Conservation (phyloP, 2,113 vertebrate species). For the Dromiciops gliroides region DNA sequence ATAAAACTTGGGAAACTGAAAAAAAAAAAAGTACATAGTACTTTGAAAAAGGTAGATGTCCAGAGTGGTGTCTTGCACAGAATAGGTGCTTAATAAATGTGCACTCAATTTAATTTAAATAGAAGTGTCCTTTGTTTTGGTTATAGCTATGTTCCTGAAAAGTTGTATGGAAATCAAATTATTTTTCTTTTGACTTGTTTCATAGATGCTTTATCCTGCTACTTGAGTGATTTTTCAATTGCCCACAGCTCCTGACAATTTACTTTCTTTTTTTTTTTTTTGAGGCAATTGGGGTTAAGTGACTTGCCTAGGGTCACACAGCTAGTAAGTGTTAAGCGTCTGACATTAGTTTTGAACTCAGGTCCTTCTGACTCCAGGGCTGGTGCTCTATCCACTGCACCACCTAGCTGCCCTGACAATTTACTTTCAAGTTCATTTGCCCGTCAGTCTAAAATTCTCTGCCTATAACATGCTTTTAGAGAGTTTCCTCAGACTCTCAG, state of each 20-base stretch:
- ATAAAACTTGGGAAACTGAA: too few species aligned
- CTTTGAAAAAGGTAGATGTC: background rate
- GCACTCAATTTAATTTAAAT: background rate
- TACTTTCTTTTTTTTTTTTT: too few species aligned
- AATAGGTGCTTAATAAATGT: background rate
- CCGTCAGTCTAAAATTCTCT: too few species aligned
- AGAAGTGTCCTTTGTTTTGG: background rate
- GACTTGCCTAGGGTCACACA: too few species aligned
- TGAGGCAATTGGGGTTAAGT: too few species aligned
- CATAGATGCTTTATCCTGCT: background rate
- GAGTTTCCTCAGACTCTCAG: too few species aligned
- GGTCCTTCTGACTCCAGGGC: too few species aligned
- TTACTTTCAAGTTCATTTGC: background rate
- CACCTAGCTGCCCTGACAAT: too few species aligned
- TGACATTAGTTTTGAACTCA: too few species aligned
- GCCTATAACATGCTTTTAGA: too few species aligned
- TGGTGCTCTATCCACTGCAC: too few species aligned
- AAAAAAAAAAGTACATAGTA: background rate
- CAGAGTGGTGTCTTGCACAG: background rate
- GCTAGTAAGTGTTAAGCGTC: too few species aligned
- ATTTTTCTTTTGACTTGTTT: background rate
- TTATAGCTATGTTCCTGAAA: background rate
- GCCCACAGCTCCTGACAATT: background rate
- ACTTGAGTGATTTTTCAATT: background rate
- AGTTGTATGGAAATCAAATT: background rate